Conservation (phyloP, 2,113 vertebrate species). For the Leptocoma aspasia region DNA sequence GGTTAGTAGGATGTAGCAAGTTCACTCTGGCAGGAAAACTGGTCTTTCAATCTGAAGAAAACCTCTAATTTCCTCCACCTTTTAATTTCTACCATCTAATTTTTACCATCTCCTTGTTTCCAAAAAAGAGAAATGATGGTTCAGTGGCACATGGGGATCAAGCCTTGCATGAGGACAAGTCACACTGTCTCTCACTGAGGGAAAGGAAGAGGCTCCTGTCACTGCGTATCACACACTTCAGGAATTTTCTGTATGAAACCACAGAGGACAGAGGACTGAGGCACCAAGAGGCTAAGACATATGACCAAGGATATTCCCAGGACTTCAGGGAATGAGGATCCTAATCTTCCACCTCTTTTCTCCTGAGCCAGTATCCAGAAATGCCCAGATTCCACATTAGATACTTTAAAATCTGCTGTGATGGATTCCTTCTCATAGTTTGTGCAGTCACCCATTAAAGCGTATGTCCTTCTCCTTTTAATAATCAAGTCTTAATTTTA, state of each 20-base stretch:
- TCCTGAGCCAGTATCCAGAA: background rate
- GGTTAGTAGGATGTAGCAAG: background rate
- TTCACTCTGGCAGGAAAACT: background rate
- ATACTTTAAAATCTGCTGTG: background rate
- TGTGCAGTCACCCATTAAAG: background rate
- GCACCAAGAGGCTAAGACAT: background rate
- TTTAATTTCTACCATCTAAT: background rate
- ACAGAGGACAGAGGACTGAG: background rate
- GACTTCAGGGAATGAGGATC: background rate
- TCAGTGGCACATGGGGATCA: background rate
- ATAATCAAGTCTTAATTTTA: background rate
- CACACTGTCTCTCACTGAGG: background rate
- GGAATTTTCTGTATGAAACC: background rate
- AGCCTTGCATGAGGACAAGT: background rate
- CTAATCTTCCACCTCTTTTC: background rate
- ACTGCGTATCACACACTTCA: background rate
- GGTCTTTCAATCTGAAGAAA: background rate
- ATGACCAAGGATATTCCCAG: background rate
- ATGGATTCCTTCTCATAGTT: background rate
- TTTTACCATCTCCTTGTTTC: background rate
- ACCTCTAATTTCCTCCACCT: background rate
- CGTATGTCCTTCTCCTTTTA: background rate
- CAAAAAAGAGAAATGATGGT: background rate
- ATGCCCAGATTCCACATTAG: background rate
- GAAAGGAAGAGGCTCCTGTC: background rate